Evolutionary conservation across 2,888 invertebrate species (phyloP), one percentile per base, ranked within the genome.

Genomic region (Drosophila subquinaria): DNA sequence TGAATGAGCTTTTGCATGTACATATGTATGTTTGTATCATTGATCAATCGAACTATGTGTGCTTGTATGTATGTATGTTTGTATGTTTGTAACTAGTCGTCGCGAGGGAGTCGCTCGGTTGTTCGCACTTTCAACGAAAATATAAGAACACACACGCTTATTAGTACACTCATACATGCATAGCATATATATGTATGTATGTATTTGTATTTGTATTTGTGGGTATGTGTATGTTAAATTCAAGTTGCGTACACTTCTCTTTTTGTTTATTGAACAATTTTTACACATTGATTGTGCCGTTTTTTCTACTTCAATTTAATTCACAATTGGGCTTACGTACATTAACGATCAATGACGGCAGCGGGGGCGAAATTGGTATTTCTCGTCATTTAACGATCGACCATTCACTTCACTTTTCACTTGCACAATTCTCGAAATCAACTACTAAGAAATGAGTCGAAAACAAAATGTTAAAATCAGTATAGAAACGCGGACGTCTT

Each of bases 291-390:
- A 42, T 63, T 52, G 42, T 66, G 68, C 36, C 71, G 48, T 63
- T 69, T 60, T 67, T 69, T 51, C 50, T 51, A 68, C 52, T 72
- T 56, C 20, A 69, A 65, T 62, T 68, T 17, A 33, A 56, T 76
- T 57, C 64, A 65, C 70, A 61, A 59, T 76, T 61, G 42, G 20
- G 77, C 73, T 80, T 80, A 78, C 85, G 56, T 38, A 38, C 13
- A n/a, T 53, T 38, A 40, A 48, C 45, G 67, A 52, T 51, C 63
- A 63, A 2, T 47, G 59, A 60, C 50, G 62, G 48, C 48, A 48
- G 62, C 71, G 42, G 47, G 38, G 36, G 45, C 53, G 53, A 61
- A 67, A 57, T 68, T 65, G 56, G 65, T 48, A 57, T 79, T 72
- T 57, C 45, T 66, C 57, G 65, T 52, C 69, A 47, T 45, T 62